Conservation (phyloP, 2,797 vertebrate species). For the Buphagus erythrorhynchus region DNA sequence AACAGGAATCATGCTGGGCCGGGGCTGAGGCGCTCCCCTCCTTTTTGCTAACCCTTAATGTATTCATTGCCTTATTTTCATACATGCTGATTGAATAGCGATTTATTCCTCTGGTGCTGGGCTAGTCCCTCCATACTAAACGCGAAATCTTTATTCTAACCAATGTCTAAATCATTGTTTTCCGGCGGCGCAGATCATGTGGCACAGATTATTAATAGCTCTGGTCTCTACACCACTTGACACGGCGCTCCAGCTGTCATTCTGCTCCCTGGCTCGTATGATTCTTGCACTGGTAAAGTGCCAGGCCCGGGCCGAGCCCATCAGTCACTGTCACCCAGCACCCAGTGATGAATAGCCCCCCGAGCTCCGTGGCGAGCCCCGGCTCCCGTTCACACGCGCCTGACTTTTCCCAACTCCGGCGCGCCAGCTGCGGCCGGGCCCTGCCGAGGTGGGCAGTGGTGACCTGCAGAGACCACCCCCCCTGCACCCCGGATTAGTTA, state of each 20-base stretch:
- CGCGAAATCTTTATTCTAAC: conserved; percentile 89
- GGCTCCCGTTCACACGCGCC: conserved; percentile 81
- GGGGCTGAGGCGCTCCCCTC: conserved; percentile 7
- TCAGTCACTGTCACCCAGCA: conserved; percentile 97
- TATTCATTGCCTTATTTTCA: conserved; percentile 90
- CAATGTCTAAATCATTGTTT: conserved; percentile 85
- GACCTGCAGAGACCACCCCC: conserved; percentile 75
- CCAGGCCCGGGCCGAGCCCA: conserved; percentile 89
- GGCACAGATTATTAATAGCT: conserved; percentile 99
- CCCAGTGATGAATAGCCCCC: conserved; percentile 93
- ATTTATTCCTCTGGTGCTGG: conserved; percentile 80
- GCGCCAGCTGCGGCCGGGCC: conserved; percentile 84
- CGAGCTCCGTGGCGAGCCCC: conserved; percentile 73
- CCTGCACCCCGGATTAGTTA: conserved; percentile 72
- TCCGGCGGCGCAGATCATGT: conserved; percentile 83
- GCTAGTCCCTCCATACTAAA: conserved; percentile 84
- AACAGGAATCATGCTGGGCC: background rate
- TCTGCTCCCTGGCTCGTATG: conserved; percentile 88
- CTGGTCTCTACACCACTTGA: conserved; percentile 97
- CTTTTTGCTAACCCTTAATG: conserved; percentile 74
- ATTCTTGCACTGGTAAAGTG: conserved; percentile 93
- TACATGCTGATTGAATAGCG: conserved; percentile 91
- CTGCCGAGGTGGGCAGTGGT: conserved; percentile 56
- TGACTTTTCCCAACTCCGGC: conserved; percentile 80
- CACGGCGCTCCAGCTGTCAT: conserved; percentile 99